Conservation (phyloP, 2,113 vertebrate genomes). For the Neolamprologus falcicula region DNA sequence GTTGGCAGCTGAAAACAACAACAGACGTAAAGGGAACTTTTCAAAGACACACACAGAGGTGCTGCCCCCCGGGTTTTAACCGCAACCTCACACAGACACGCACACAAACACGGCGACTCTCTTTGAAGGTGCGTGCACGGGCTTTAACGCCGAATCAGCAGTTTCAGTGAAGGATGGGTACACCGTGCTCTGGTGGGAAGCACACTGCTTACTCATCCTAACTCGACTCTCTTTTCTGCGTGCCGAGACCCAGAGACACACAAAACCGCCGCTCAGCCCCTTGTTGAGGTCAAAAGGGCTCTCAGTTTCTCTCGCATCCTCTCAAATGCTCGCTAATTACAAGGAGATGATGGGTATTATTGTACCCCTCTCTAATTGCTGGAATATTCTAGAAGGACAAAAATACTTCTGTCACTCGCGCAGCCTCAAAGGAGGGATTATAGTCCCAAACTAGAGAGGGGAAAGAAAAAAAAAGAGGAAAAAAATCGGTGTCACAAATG, state of each 20-base stretch:
- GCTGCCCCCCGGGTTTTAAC: not conserved
- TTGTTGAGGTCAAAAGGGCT: slow-evolving; percentile 43
- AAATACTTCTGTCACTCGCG: slow-evolving; percentile 36
- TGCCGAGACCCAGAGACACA: not conserved
- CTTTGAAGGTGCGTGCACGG: not conserved
- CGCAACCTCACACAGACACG: not conserved
- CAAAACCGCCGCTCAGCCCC: not conserved
- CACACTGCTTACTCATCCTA: slow-evolving; percentile 53
- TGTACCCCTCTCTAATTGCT: slow-evolving; percentile 55
- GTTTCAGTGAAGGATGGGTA: not conserved
- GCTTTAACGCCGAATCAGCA: slow-evolving; percentile 7
- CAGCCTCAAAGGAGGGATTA: slow-evolving; percentile 67
- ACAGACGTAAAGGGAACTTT: slow-evolving; percentile 35
- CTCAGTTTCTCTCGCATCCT: slow-evolving; percentile 28
- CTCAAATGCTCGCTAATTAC: slow-evolving; percentile 58
- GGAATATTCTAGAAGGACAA: slow-evolving; percentile 50
- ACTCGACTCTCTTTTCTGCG: slow-evolving; percentile 15
- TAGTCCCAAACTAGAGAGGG: slow-evolving; percentile 44
- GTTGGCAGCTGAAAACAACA: slow-evolving; percentile 46
- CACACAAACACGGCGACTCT: not conserved
- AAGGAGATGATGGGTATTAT: slow-evolving; percentile 52
- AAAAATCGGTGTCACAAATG: slow-evolving; percentile 21
- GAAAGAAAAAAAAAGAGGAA: not conserved
- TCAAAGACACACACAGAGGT: slow-evolving; percentile 41
- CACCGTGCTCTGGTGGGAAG: not conserved